Conservation (phyloP, 2,888 invertebrate genomes). For the Drosophila yooni region DNA sequence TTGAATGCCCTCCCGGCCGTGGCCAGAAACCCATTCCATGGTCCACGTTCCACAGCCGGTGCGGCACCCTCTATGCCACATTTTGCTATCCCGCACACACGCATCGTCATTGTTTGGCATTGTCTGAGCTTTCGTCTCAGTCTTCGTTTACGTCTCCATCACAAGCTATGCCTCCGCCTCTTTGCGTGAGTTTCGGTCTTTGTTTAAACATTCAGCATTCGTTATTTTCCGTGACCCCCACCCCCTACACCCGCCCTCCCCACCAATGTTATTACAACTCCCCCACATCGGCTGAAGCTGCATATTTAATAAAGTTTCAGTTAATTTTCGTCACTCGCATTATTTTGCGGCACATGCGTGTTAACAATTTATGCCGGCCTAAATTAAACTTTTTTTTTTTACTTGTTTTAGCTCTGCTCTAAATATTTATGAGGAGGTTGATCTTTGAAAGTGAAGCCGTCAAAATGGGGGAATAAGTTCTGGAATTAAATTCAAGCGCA, state of each 20-base stretch:
- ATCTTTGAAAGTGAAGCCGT: constrained; percentile 39
- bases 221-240: constrained; percentile 40
- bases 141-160: constrained; percentile 12
- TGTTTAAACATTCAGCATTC: constrained; percentile 73
- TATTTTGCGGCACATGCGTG: constrained; percentile 72
- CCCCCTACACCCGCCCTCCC: too few species aligned
- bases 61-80: background rate
- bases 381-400: constrained; percentile 40
- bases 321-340: constrained; percentile 73
- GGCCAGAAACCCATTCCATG: constrained; percentile 10
- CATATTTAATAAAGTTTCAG: constrained; percentile 76
- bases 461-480: constrained; percentile 31
- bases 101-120: constrained; percentile 47
- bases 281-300: constrained; percentile 30
- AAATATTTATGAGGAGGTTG: constrained; percentile 66
- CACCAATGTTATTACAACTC: background rate
- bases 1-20: constrained; percentile 50
- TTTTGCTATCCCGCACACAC: constrained; percentile 5
- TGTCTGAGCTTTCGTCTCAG: constrained; percentile 28
- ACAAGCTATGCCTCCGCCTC: background rate
- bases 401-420: constrained; percentile 39
- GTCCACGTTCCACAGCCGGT: background rate
- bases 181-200: constrained; percentile 15
- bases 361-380: constrained; percentile 64
- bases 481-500: constrained; percentile 30